Conservation (phyloP, 1,140 invertebrate species). For the Aradophagus sp. region DNA sequence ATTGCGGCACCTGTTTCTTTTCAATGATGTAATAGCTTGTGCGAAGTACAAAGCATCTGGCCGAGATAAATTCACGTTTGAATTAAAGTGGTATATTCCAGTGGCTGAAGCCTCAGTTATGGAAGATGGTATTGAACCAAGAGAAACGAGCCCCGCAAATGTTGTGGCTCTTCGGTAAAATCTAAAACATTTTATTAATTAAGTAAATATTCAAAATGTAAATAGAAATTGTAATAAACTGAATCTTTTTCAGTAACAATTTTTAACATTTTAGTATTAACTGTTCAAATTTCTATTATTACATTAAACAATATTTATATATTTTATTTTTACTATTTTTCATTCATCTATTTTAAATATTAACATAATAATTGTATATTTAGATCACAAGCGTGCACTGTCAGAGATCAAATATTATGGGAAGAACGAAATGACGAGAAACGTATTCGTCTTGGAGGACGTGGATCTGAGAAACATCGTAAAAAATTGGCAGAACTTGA, state of each 20-base stretch:
- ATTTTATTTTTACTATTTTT: no score
- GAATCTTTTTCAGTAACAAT: no score
- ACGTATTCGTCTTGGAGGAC: slow-evolving; percentile 79
- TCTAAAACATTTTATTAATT: slow-evolving; percentile 20
- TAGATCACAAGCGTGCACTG: slow-evolving; percentile 88
- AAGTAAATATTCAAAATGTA: no score
- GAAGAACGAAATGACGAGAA: slow-evolving; percentile 82
- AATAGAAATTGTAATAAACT: no score
- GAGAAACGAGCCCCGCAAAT: slow-evolving; percentile 85
- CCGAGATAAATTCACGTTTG: slow-evolving; percentile 91
- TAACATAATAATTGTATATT: no score
- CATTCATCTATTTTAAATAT: no score
- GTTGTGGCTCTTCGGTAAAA: slow-evolving; percentile 82
- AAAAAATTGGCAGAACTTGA: slow-evolving; percentile 93
- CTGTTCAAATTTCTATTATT: no score
- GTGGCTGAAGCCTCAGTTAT: slow-evolving; percentile 84
- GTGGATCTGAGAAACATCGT: slow-evolving; percentile 87
- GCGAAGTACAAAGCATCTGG: slow-evolving; percentile 94
- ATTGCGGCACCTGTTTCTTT: slow-evolving; percentile 93
- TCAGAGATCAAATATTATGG: slow-evolving; percentile 87
- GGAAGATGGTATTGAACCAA: slow-evolving; percentile 81
- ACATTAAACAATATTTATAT: no score
- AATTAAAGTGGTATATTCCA: slow-evolving; percentile 94
- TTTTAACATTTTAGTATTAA: no score
- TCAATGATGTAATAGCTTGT: slow-evolving; percentile 95